These are phyloP conservation scores for Tenualosa thibaudeaui DNA, from an alignment of 2,797 vertebrate species.

Conservation along the genomic window DNA sequence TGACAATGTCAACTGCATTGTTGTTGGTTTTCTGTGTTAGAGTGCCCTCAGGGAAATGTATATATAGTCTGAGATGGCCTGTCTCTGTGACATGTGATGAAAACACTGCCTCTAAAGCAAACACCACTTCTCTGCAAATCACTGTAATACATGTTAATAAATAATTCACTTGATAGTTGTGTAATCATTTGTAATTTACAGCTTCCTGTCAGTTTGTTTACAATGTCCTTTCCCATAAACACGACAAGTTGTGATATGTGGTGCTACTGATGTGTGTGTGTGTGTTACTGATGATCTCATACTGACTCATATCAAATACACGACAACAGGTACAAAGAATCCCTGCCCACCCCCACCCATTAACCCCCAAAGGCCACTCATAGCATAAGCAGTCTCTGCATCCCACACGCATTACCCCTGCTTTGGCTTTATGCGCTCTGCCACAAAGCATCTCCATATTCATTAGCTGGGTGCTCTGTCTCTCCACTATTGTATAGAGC, in stretches of 20 bases:
- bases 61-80: not conserved
- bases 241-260: not conserved
- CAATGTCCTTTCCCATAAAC: not conserved
- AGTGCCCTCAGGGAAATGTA: too few relatives aligned
- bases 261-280: not conserved
- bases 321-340: not conserved
- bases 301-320: not conserved
- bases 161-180: not conserved
- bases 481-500: conserved; percentile 46
- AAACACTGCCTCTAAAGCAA: not conserved
- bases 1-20: too few relatives aligned
- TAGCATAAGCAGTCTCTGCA: not conserved
- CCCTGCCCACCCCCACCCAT: not conserved
- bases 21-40: too few relatives aligned
- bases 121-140: not conserved
- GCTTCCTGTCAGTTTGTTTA: not conserved
- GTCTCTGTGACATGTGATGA: not conserved
- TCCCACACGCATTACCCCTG: conserved; percentile 21
- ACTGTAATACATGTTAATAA: not conserved
- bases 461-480: conserved; percentile 48
- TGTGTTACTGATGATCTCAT: not conserved
- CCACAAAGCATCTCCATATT: conserved; percentile 58
- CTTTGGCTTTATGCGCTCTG: conserved; percentile 49
- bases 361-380: not conserved
- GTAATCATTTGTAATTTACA: not conserved